Percentiles rank a stretch among this genome's conserved stretches.
Conservation (phyloP, 2,888 invertebrate species). For the Metacarcinus magister region DNA sequence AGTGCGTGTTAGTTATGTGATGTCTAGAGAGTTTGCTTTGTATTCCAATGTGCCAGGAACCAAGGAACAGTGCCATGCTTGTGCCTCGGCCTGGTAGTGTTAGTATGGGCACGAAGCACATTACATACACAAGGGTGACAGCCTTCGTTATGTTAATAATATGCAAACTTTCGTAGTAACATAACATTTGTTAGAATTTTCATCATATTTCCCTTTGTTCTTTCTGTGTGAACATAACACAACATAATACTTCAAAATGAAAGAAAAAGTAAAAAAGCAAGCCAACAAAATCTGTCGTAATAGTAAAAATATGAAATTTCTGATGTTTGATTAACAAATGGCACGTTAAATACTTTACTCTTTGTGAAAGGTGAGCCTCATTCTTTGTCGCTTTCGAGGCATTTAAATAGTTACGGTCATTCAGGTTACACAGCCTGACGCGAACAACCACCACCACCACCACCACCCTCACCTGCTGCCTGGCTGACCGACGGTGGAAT, state of each 20-base stretch:
- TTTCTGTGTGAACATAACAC: background rate
- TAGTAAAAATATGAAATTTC: constrained; percentile 26
- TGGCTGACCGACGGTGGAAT: too few relatives aligned
- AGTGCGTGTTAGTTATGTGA: too few relatives aligned
- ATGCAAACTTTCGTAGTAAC: background rate
- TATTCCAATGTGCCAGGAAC: too few relatives aligned
- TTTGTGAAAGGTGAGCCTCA: background rate
- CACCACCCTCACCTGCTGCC: too few relatives aligned
- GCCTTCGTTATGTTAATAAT: background rate
- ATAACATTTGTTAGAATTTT: background rate
- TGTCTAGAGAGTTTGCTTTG: too few relatives aligned
- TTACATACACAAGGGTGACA: background rate
- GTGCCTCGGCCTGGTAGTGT: too few relatives aligned
- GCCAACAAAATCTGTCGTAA: background rate
- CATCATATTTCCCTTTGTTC: background rate
- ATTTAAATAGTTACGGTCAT: background rate
- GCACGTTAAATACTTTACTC: background rate
- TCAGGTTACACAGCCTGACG: too few relatives aligned
- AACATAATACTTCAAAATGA: background rate
- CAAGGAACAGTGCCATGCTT: too few relatives aligned
- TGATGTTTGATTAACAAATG: background rate
- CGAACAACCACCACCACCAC: too few relatives aligned
- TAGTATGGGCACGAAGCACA: background rate
- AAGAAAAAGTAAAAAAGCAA: background rate
- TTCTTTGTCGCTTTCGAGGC: background rate